phyloP scores from a whole-genome alignment of 2,113 vertebrate genomes.

The Notothenia coriiceps region DNA sequence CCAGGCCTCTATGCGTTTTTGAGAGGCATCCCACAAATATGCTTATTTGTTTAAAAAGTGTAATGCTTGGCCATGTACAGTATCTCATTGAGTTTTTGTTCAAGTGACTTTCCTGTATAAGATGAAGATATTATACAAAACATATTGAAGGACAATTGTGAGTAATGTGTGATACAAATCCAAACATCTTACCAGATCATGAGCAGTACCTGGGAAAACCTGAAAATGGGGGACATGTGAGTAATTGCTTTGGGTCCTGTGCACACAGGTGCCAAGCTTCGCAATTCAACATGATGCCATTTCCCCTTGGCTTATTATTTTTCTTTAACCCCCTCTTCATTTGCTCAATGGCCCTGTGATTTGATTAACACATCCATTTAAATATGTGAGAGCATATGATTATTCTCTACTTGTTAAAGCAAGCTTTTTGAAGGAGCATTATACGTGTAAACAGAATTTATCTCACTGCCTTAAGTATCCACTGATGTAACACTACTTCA shows the following conservation, averaged over 20 bases:
- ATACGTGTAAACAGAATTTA: slow-evolving; percentile 54
- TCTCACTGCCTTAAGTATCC: slow-evolving; percentile 44
- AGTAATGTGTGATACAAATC: slow-evolving; percentile 6
- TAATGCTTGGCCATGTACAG: slow-evolving; percentile 7
- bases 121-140: background rate
- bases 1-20: slow-evolving; percentile 35
- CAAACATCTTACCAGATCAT: background rate
- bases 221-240: slow-evolving; percentile 18
- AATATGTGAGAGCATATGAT: slow-evolving; percentile 53
- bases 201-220: background rate
- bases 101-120: background rate
- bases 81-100: slow-evolving; percentile 31
- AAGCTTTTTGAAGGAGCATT: slow-evolving; percentile 56
- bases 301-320: slow-evolving; percentile 42
- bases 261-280: slow-evolving; percentile 44
- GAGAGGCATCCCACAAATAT: background rate
- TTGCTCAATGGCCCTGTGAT: slow-evolving; percentile 59
- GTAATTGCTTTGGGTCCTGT: slow-evolving; percentile 35
- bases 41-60: too few species aligned
- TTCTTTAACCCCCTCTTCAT: slow-evolving; percentile 58
- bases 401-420: background rate
- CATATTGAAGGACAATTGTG: background rate
- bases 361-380: slow-evolving; percentile 70
- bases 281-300: slow-evolving; percentile 53
- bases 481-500: slow-evolving; percentile 23